These are phyloP conservation scores for Aporrectodea caliginosa DNA, from an alignment of 1,140 invertebrate genomes.

Conservation along the genomic window DNA sequence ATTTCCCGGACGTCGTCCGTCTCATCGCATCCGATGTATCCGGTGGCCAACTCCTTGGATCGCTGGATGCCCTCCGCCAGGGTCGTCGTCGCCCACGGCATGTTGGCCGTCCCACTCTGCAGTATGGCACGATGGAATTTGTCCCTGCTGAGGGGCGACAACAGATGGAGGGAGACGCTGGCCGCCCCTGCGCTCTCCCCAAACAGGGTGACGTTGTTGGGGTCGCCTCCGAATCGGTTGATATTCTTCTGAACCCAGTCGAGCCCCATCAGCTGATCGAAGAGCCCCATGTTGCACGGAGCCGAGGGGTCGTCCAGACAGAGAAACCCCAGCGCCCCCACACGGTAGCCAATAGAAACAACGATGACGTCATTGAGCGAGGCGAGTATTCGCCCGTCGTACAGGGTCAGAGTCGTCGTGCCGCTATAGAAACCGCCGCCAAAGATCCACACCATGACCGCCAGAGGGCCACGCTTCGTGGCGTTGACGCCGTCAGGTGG, in stretches of 20 bases:
- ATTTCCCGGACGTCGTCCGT: slow-evolving; percentile 61
- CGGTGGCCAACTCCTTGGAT: slow-evolving; percentile 39
- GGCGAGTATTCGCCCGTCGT: slow-evolving; percentile 78
- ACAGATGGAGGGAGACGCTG: slow-evolving; percentile 34
- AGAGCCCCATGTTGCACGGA: slow-evolving; percentile 89
- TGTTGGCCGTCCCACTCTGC: slow-evolving; percentile 47
- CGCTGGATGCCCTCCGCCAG: slow-evolving; percentile 32
- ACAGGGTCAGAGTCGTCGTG: slow-evolving; percentile 86
- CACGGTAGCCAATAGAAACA: slow-evolving; percentile 87
- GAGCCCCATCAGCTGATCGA: slow-evolving; percentile 77
- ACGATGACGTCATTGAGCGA: slow-evolving; percentile 75
- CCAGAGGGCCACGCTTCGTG: slow-evolving; percentile 60
- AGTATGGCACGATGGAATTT: slow-evolving; percentile 48
- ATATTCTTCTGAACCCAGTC: slow-evolving; percentile 60
- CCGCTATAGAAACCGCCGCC: slow-evolving; percentile 81
- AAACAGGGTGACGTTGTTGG: slow-evolving; percentile 42
- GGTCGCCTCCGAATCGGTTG: slow-evolving; percentile 43
- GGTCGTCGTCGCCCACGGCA: slow-evolving; percentile 43
- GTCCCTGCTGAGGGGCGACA: slow-evolving; percentile 36
- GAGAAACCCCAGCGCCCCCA: slow-evolving; percentile 80
- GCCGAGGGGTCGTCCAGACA: slow-evolving; percentile 79
- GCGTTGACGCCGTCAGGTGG: slow-evolving; percentile 97
- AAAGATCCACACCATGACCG: slow-evolving; percentile 85
- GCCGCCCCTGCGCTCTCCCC: slow-evolving; percentile 45
- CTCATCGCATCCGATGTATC: slow-evolving; percentile 21